phyloP scores from a whole-genome alignment of 2,113 vertebrate genomes.

The Misgurnus mizolepis region DNA sequence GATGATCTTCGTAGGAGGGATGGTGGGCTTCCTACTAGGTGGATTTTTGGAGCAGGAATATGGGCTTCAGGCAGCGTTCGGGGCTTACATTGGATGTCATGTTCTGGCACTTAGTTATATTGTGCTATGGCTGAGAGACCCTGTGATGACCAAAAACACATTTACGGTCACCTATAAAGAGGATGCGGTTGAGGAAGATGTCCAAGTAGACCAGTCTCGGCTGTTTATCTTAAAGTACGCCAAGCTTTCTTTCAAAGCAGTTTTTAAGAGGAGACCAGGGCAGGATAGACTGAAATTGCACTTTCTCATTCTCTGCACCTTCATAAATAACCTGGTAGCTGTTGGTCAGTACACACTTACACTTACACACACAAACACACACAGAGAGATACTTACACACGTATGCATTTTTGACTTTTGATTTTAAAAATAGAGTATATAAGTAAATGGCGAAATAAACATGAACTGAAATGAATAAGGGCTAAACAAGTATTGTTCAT shows the following conservation, averaged over 20 bases:
- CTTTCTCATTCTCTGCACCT: constrained; percentile 61
- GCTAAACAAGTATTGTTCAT: no score
- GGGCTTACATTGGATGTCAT: constrained; percentile 53
- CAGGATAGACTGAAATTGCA: constrained; percentile 61
- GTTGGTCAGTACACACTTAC: constrained; percentile 57
- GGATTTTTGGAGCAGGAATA: constrained; percentile 59
- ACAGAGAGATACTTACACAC: not conserved
- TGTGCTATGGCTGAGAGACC: constrained; percentile 57
- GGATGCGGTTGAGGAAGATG: not conserved
- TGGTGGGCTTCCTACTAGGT: constrained; percentile 60
- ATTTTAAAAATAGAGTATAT: no score
- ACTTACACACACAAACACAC: not conserved
- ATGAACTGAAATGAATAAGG: no score
- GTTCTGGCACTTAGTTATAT: constrained; percentile 57
- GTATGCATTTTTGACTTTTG: no score
- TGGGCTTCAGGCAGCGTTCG: constrained; percentile 51
- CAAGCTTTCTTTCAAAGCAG: constrained; percentile 51
- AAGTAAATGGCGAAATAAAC: no score
- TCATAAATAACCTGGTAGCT: constrained; percentile 61
- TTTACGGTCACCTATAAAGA: not conserved
- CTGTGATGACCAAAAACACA: not conserved
- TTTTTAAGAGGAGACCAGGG: constrained; percentile 57
- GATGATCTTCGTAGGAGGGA: constrained; percentile 68
- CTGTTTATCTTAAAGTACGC: constrained; percentile 47
- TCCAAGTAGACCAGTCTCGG: not conserved